A percentile compares a stretch with the other conserved stretches of the same genome.
Conservation (phyloP, 2,888 invertebrate species). For the Acleris cristana region DNA sequence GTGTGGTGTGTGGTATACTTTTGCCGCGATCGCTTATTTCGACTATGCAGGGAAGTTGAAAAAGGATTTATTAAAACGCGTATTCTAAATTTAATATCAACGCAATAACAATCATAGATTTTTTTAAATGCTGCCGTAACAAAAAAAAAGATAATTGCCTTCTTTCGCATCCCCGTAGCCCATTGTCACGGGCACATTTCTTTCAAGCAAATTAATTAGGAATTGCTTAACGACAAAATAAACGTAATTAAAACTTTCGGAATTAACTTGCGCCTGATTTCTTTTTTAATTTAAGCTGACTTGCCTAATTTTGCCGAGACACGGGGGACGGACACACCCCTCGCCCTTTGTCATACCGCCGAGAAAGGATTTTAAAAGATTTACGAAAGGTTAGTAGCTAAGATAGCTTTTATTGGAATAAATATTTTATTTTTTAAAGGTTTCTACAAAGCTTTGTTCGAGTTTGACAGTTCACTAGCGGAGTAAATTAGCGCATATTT, state of each 20-base stretch:
- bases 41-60: too few species aligned
- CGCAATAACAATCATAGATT: not conserved
- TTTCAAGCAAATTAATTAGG: conserved; percentile 70
- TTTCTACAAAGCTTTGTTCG: not conserved
- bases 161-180: conserved; percentile 14
- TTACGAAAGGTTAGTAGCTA: conserved; percentile 41
- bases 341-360: conserved; percentile 68
- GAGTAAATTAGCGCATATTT: too few species aligned
- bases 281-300: conserved; percentile 81
- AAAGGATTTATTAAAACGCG: not conserved
- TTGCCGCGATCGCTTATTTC: too few species aligned
- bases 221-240: conserved; percentile 77
- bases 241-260: conserved; percentile 82
- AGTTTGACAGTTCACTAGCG: too few species aligned
- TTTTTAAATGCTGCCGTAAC: not conserved
- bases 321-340: conserved; percentile 79
- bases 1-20: too few species aligned
- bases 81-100: not conserved
- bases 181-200: conserved; percentile 43
- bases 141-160: conserved; percentile 25
- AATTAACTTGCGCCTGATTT: conserved; percentile 79
- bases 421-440: conserved; percentile 31
- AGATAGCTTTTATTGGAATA: conserved; percentile 35
- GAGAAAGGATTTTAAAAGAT: conserved; percentile 48
- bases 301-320: conserved; percentile 74